Conservation (phyloP, 2,113 vertebrate genomes). For the Lasiurus borealis region DNA sequence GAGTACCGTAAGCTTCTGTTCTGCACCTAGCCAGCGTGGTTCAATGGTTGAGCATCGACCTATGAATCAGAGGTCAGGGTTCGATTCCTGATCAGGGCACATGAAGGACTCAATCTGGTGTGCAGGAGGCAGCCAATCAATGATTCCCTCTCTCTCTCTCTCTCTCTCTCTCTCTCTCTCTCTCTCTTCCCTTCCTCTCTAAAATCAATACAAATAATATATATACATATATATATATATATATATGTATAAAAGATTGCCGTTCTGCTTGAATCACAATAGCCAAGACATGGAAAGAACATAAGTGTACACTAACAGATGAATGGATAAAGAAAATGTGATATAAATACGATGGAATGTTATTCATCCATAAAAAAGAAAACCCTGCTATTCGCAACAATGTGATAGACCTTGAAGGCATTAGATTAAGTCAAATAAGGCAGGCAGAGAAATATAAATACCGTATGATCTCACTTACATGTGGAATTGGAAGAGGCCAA, state of each 20-base stretch:
- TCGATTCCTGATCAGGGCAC: no score
- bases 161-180: no score
- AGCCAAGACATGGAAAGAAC: neutral
- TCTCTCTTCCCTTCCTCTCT: no score
- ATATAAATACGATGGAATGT: neutral
- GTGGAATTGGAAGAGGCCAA: neutral
- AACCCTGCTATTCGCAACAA: neutral
- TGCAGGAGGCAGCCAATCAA: no score
- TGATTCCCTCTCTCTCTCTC: no score
- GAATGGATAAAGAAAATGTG: neutral
- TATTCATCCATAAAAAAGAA: neutral
- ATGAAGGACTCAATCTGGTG: no score
- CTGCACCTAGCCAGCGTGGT: neutral
- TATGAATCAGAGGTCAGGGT: no score
- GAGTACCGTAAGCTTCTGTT: neutral
- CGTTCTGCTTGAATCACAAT: neutral
- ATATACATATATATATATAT: no score
- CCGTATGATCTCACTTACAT: neutral
- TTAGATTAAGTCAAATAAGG: neutral
- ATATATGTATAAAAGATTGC: neutral
- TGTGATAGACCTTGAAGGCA: neutral
- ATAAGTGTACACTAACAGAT: neutral
- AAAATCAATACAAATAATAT: no score
- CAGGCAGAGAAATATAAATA: neutral
- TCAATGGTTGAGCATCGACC: no score